A percentile compares a stretch with the other conserved stretches of the same genome.
These are phyloP conservation scores for Alethe castanea DNA, from an alignment of 2,113 vertebrate genomes.

Conservation along the genomic window DNA sequence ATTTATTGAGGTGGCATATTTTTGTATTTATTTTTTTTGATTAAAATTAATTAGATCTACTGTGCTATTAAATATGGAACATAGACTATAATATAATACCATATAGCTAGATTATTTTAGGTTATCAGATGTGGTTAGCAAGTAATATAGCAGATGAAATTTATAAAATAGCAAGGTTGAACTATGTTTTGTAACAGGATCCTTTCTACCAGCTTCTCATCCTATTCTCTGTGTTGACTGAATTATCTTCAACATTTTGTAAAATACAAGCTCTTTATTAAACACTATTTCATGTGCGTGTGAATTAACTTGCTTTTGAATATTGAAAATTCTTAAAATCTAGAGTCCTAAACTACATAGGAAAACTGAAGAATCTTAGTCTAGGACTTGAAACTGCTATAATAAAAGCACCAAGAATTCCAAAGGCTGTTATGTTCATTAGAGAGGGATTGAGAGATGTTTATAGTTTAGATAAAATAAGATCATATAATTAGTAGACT, in stretches of 20 bases:
- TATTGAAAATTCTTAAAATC: background rate
- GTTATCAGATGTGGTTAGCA: slow-evolving; percentile 1
- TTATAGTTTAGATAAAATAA: background rate
- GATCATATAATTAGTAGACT: background rate
- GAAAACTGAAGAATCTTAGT: background rate
- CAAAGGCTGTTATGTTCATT: background rate
- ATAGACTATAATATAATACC: slow-evolving; percentile 17
- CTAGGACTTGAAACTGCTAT: background rate
- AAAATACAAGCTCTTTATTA: background rate
- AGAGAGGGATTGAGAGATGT: background rate
- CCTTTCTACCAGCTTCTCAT: background rate
- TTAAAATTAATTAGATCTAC: slow-evolving; percentile 63
- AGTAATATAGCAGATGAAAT: background rate
- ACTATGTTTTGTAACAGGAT: background rate
- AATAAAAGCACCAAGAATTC: background rate
- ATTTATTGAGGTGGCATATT: slow-evolving; percentile 51
- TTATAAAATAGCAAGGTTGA: background rate
- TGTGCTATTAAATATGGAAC: slow-evolving; percentile 61
- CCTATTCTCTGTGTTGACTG: background rate
- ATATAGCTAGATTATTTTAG: slow-evolving; percentile 16
- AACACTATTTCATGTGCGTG: background rate
- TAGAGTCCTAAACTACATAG: background rate
- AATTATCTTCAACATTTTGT: background rate
- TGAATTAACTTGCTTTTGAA: background rate
- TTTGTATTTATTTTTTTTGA: slow-evolving; percentile 62